Conservation (phyloP, 2,797 vertebrate species). For the Sus cebifrons region DNA sequence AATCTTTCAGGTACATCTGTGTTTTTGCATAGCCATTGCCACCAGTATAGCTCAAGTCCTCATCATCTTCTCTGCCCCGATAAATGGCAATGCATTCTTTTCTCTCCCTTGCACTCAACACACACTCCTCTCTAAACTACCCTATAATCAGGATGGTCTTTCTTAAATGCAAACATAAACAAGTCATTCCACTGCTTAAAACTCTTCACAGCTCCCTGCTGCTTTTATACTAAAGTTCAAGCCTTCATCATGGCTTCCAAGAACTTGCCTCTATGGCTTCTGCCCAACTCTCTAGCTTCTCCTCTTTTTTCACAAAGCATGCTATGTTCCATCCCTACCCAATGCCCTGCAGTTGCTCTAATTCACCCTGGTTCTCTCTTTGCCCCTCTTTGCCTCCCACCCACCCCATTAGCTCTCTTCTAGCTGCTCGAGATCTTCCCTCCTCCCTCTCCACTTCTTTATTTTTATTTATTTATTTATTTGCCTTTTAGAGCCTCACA, state of each 20-base stretch:
- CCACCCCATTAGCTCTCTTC: neutral
- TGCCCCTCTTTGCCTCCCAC: neutral
- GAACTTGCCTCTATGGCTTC: neutral
- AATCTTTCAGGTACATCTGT: neutral
- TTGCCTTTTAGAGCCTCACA: too few relatives aligned
- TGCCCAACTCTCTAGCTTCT: neutral
- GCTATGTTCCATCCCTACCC: neutral
- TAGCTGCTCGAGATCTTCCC: neutral
- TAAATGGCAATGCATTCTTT: neutral
- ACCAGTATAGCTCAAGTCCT: neutral
- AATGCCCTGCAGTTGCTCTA: neutral
- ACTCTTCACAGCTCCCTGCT: neutral
- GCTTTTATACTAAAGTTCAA: neutral
- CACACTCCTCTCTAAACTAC: neutral
- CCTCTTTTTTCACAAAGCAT: neutral
- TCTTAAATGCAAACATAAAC: slow-evolving; percentile 18
- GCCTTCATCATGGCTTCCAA: neutral
- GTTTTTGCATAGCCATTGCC: neutral
- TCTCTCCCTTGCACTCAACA: neutral
- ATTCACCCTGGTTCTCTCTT: neutral
- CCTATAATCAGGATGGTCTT: neutral
- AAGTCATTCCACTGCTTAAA: neutral
- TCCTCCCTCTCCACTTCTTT: neutral
- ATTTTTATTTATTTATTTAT: too few relatives aligned
- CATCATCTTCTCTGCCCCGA: neutral